A percentile compares a stretch with the other conserved stretches of the same genome.
These are phyloP conservation scores for Limosa lapponica DNA, from an alignment of 2,797 vertebrate species.

Conservation along the genomic window DNA sequence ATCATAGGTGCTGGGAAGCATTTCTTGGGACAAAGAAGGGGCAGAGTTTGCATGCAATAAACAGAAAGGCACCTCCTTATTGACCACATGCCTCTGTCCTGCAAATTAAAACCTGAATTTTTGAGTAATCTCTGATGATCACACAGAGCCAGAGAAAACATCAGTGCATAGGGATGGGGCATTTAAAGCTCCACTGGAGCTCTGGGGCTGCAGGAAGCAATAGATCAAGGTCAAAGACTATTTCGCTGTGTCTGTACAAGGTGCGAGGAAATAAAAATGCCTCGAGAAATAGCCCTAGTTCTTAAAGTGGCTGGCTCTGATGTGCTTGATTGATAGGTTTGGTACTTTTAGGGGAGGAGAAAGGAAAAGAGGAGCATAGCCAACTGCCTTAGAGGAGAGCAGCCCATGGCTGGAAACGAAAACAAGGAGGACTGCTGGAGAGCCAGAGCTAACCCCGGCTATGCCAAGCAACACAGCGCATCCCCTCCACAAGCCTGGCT, in stretches of 20 bases:
- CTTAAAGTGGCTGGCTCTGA: background rate
- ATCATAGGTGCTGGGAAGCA: background rate
- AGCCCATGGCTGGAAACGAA: constrained; percentile 17
- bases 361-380: constrained; percentile 23
- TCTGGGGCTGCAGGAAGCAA: background rate
- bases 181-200: background rate
- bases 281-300: background rate
- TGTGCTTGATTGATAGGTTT: background rate
- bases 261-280: background rate
- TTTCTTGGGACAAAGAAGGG: background rate
- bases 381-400: constrained; percentile 3
- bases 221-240: background rate
- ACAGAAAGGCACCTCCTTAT: background rate
- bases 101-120: background rate
- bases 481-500: background rate
- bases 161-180: background rate
- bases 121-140: background rate
- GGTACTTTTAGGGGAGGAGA: constrained; percentile 50
- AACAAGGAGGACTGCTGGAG: background rate
- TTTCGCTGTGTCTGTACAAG: background rate
- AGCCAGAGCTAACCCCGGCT: constrained; percentile 35
- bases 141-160: background rate
- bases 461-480: constrained; percentile 26
- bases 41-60: background rate
- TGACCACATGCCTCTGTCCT: background rate